Evolutionary conservation across 2,113 vertebrate species (phyloP).

Genomic region (Erinaceus europaeus): DNA sequence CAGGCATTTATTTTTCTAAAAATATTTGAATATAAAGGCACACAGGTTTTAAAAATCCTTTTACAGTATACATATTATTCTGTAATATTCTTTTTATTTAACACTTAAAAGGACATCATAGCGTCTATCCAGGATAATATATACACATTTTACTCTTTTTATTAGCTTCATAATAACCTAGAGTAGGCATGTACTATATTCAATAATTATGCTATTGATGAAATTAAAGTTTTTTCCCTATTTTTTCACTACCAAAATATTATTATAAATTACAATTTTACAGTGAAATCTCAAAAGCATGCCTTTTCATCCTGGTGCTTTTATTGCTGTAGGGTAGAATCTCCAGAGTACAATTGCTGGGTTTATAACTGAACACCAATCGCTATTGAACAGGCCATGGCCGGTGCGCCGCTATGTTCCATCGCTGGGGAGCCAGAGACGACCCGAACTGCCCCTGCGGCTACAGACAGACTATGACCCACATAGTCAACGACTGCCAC

Average conservation of each 20-base stretch:
- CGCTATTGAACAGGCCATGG: no score
- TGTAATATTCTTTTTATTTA: conserved; percentile 23
- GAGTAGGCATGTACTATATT: neutral
- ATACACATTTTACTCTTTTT: neutral
- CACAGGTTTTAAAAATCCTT: neutral
- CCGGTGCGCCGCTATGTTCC: no score
- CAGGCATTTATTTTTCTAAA: neutral
- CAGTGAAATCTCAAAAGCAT: neutral
- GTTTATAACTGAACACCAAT: no score
- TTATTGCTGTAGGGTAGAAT: neutral
- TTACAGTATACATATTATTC: neutral
- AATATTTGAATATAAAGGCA: neutral
- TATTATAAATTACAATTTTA: neutral
- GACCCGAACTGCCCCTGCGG: no score
- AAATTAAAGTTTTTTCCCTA: neutral
- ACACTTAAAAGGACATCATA: neutral
- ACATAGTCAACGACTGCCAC: no score
- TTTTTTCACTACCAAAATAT: conserved; percentile 9
- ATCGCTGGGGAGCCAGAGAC: no score
- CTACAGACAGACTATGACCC: no score
- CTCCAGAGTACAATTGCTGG: neutral
- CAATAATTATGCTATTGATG: neutral
- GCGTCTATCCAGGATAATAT: neutral
- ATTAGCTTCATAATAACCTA: neutral
- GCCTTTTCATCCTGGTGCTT: neutral